phyloP scores from a whole-genome alignment of 2,888 invertebrate genomes.

The Parascotia fuliginaria region DNA sequence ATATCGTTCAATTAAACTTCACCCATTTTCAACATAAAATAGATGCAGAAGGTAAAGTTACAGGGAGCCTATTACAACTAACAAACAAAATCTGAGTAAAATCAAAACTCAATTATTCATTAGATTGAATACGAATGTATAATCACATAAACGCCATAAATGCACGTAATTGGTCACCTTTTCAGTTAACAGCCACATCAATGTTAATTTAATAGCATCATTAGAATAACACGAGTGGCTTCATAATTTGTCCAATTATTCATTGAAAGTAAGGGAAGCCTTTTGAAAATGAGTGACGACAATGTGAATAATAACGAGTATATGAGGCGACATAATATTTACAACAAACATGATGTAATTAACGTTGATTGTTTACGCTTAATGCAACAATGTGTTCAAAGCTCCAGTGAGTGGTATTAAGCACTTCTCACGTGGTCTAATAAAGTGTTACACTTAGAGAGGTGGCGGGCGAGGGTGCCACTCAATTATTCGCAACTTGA shows the following conservation, averaged over 20 bases:
- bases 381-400: slow-evolving; percentile 65
- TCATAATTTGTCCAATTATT: slow-evolving; percentile 4
- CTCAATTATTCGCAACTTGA: slow-evolving; percentile 81
- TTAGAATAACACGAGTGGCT: slow-evolving; percentile 24
- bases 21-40: no score
- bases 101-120: neutral
- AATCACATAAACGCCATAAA: slow-evolving; percentile 21
- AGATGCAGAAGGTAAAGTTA: no score
- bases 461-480: slow-evolving; percentile 62
- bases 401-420: slow-evolving; percentile 60
- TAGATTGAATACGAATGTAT: neutral
- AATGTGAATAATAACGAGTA: slow-evolving; percentile 31
- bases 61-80: no score
- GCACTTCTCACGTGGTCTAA: slow-evolving; percentile 77
- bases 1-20: no score
- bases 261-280: slow-evolving; percentile 23
- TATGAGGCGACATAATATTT: slow-evolving; percentile 29
- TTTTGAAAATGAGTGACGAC: slow-evolving; percentile 25
- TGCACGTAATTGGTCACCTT: slow-evolving; percentile 32
- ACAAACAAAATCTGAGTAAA: neutral
- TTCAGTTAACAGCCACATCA: slow-evolving; percentile 30
- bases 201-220: slow-evolving; percentile 36
- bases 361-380: slow-evolving; percentile 60
- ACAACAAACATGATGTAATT: slow-evolving; percentile 42
- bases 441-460: slow-evolving; percentile 76